These are phyloP conservation scores for Hipparchia semele DNA, from an alignment of 2,888 invertebrate species.

Conservation along the genomic window DNA sequence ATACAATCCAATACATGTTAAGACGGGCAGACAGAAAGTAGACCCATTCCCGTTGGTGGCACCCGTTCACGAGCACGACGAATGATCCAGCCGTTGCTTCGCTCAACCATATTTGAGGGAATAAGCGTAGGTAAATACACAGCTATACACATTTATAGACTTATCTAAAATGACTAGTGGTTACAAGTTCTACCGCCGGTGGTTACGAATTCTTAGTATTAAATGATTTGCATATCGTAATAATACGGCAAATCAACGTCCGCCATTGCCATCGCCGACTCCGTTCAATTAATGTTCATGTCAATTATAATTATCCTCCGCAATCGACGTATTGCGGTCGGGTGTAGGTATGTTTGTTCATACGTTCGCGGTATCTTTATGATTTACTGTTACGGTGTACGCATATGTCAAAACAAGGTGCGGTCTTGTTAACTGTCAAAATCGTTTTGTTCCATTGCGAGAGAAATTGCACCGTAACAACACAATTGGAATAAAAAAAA, in stretches of 20 bases:
- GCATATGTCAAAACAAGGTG: neutral
- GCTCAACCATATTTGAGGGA: too few species aligned
- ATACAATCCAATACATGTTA: too few species aligned
- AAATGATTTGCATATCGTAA: conserved; percentile 24
- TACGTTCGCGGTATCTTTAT: conserved; percentile 5
- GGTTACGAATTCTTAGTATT: conserved; percentile 11
- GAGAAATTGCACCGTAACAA: too few species aligned
- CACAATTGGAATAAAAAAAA: too few species aligned
- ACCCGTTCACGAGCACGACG: too few species aligned
- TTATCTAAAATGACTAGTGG: neutral
- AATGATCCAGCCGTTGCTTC: too few species aligned
- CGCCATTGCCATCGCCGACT: conserved; percentile 5
- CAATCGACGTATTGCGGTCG: conserved; percentile 33
- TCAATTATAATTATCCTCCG: conserved; percentile 29
- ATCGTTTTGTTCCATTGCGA: neutral
- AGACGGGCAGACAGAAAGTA: too few species aligned
- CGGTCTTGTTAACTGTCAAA: neutral
- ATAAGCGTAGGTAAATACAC: too few species aligned
- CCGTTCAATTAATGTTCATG: conserved; percentile 33
- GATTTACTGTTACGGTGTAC: neutral
- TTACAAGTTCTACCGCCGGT: neutral
- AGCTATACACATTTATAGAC: too few species aligned
- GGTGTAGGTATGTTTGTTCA: conserved; percentile 10
- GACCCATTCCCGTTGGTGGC: too few species aligned
- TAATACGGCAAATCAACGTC: conserved; percentile 35